Evolutionary conservation across 2,797 vertebrate species (phyloP), one percentile per base, ranked within the genome.

Genomic region (Huso huso): DNA sequence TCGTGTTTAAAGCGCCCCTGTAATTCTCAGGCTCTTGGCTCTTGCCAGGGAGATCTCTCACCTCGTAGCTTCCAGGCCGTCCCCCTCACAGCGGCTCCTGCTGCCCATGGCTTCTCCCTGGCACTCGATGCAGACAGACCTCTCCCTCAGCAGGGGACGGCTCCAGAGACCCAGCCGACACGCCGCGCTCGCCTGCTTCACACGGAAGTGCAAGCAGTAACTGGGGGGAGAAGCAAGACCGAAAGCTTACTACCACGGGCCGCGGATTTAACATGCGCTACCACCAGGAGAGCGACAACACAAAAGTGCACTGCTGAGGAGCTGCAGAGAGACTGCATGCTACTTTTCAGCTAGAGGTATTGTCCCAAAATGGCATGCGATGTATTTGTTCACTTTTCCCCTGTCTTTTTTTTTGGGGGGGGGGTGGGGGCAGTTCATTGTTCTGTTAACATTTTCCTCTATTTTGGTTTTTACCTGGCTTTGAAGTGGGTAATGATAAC

Each of bases 191-290:
- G 84, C 84, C 83, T 86, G 91, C 55, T 85, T 88, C 74, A 93
- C 73, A 48, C 87, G 83, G 81, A 94, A 87, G 79, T 88, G 86
- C 76, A 91, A 82, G 13, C 92, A 93, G 79, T 89, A 93, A 74
- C 92, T 92, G 79, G 58, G 77, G 49, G 61, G 11, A 66, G 55
- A 73, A 37, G 13, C 61, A 49, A 51, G 11, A 48, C 12, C n/a
- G 49, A 64, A 10, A 48, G 49, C 23, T 37, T 3, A 37, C 4
- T 37, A 37, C 23, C 23, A 37, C 2, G 0, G 23, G 23, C 23
- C 23, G 23, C 2, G 23, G 23, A 37, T 37, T 37, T 37, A 37
- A 37, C 23, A 37, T 37, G 23, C 23, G 23, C 4, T 55, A 55
- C 52, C 52, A 9, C 9, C 9, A 55, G 9, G n/a, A 55, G 52